These are phyloP conservation scores for Rhopalosiphum nymphaeae DNA, from an alignment of 2,888 invertebrate genomes.

Conservation along the genomic window DNA sequence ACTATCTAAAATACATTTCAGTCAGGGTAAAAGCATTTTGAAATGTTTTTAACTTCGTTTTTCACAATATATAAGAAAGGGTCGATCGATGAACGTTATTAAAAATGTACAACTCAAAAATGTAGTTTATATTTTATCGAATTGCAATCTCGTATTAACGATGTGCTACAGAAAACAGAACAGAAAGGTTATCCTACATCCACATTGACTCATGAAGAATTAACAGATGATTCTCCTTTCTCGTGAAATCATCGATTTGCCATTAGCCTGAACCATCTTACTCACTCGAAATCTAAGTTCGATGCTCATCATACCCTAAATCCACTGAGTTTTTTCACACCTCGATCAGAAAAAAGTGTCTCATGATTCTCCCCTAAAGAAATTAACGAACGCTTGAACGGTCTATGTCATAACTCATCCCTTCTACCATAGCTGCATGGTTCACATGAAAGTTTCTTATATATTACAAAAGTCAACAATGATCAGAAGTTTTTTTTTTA, in stretches of 20 bases:
- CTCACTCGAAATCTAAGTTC: slow-evolving; percentile 50
- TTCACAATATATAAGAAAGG: slow-evolving; percentile 20
- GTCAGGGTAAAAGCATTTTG: slow-evolving; percentile 12
- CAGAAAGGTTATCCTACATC: slow-evolving; percentile 41
- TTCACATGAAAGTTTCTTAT: slow-evolving; percentile 40
- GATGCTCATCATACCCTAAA: slow-evolving; percentile 45
- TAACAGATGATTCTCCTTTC: slow-evolving; percentile 21
- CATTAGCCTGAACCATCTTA: slow-evolving; percentile 48
- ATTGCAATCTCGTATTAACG: slow-evolving; percentile 50
- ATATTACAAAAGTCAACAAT: slow-evolving; percentile 56
- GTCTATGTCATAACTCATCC: slow-evolving; percentile 54
- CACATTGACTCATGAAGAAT: slow-evolving; percentile 38
- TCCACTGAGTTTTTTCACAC: slow-evolving; percentile 35
- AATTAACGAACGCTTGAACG: slow-evolving; percentile 62
- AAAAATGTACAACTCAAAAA: slow-evolving; percentile 45
- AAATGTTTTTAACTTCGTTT: background rate
- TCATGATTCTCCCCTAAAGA: slow-evolving; percentile 30
- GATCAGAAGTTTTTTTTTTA: slow-evolving; percentile 30
- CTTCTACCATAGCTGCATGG: background rate
- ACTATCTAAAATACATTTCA: background rate
- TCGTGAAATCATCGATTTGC: slow-evolving; percentile 59
- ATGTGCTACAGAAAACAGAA: slow-evolving; percentile 34
- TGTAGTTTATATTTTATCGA: slow-evolving; percentile 40
- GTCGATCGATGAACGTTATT: slow-evolving; percentile 42
- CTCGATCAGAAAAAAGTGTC: slow-evolving; percentile 55